Conservation (phyloP, 2,888 invertebrate genomes). For the Drosophila ustulata region DNA sequence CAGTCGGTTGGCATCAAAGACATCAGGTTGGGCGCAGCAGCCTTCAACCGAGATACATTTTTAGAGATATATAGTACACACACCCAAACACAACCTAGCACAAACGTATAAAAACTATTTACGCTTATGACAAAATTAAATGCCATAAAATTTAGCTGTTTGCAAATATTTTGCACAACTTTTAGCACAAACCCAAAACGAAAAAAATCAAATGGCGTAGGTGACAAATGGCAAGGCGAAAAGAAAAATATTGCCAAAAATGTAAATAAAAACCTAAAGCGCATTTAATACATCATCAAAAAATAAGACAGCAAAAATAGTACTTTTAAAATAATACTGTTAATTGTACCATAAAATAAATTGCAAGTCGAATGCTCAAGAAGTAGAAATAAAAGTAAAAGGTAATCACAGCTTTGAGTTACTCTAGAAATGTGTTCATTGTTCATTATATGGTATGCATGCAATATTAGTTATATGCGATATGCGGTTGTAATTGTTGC, state of each 20-base stretch:
- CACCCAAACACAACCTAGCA: neutral
- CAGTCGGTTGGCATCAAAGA: constrained; percentile 69
- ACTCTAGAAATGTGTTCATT: constrained; percentile 15
- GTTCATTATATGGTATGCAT: neutral
- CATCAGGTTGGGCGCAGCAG: constrained; percentile 51
- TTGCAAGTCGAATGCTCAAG: constrained; percentile 1
- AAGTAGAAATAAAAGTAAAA: constrained; percentile 17
- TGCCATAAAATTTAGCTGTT: constrained; percentile 71
- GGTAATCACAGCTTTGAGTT: constrained; percentile 7
- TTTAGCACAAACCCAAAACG: constrained; percentile 58
- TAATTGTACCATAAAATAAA: constrained; percentile 14
- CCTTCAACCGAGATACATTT: constrained; percentile 62
- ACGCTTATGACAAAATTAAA: constrained; percentile 75
- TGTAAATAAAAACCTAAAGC: constrained; percentile 19
- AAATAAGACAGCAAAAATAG: constrained; percentile 4
- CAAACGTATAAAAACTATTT: constrained; percentile 52
- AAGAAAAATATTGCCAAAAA: constrained; percentile 36
- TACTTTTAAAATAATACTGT: constrained; percentile 3
- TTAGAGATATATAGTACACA: constrained; percentile 36
- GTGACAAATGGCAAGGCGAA: constrained; percentile 63
- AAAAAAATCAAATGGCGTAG: constrained; percentile 55
- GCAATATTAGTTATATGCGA: constrained; percentile 14
- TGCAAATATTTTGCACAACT: constrained; percentile 70
- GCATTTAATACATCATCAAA: constrained; percentile 27
- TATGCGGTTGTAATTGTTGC: constrained; percentile 29